These are phyloP conservation scores for Thunnus maccoyii DNA, from an alignment of 2,113 vertebrate genomes.

Conservation along the genomic window DNA sequence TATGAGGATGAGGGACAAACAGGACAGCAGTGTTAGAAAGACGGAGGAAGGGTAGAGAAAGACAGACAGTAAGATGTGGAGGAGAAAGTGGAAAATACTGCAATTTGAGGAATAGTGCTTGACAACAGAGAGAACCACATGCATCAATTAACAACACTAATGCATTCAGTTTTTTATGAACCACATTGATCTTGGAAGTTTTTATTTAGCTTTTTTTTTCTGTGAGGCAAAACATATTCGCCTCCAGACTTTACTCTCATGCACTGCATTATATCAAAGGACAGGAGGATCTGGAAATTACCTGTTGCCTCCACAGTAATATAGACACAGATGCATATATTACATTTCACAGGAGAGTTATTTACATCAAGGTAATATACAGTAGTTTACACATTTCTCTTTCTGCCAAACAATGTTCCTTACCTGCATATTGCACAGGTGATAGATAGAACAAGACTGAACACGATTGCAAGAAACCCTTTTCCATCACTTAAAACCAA, in stretches of 20 bases:
- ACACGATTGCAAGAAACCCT: not conserved
- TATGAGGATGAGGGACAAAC: not conserved
- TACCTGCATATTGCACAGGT: not conserved
- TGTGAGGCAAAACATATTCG: not conserved
- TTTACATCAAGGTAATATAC: not conserved
- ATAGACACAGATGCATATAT: not conserved
- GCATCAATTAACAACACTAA: not conserved
- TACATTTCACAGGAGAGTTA: not conserved
- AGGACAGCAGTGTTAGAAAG: not conserved
- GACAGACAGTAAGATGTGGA: not conserved
- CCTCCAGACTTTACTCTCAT: not conserved
- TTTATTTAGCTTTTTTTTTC: not conserved
- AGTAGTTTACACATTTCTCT: not conserved
- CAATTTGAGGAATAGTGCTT: not conserved
- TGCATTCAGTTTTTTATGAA: not conserved
- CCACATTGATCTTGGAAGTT: not conserved
- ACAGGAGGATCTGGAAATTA: constrained; percentile 2
- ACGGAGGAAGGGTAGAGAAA: not conserved
- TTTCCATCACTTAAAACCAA: not conserved
- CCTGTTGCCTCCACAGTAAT: not conserved
- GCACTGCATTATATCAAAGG: constrained; percentile 12
- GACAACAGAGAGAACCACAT: not conserved
- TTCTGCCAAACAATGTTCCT: not conserved
- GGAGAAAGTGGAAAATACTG: constrained; percentile 3
- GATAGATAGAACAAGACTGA: not conserved